phyloP scores from a whole-genome alignment of 2,888 invertebrate species.

The Sminthurinus aureus region DNA sequence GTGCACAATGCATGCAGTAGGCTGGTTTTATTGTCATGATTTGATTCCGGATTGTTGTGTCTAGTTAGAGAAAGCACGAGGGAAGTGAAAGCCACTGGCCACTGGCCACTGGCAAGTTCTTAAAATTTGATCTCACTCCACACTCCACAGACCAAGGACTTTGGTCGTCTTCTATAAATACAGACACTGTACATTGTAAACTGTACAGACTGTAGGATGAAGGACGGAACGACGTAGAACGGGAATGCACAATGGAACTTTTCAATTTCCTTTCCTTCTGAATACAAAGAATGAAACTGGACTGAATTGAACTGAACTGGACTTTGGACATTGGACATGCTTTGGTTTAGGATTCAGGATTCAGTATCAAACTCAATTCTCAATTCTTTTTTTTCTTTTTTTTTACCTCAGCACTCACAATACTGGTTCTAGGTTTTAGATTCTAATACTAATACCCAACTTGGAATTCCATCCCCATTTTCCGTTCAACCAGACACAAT shows the following conservation, averaged over 20 bases:
- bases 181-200: not conserved
- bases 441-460: not conserved
- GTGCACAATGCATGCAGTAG: not conserved
- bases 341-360: not conserved
- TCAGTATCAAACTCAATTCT: not conserved
- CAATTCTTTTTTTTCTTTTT: no score
- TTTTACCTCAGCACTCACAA: not conserved
- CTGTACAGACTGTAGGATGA: not conserved
- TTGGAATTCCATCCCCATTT: not conserved
- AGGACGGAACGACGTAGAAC: not conserved
- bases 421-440: no score
- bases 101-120: not conserved
- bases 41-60: not conserved
- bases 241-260: conserved; percentile 13
- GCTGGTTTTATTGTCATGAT: not conserved
- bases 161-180: not conserved
- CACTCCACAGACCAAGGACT: not conserved
- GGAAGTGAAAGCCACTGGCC: not conserved
- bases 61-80: not conserved
- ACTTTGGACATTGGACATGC: no score
- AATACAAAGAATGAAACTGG: conserved; percentile 20
- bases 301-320: not conserved
- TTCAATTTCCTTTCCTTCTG: conserved; percentile 16
- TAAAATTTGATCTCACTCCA: not conserved
- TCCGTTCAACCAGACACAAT: not conserved